A percentile compares a stretch with the other conserved stretches of the same genome.
phyloP scores from a whole-genome alignment of 2,113 vertebrate genomes.

The Oryzias melastigma region DNA sequence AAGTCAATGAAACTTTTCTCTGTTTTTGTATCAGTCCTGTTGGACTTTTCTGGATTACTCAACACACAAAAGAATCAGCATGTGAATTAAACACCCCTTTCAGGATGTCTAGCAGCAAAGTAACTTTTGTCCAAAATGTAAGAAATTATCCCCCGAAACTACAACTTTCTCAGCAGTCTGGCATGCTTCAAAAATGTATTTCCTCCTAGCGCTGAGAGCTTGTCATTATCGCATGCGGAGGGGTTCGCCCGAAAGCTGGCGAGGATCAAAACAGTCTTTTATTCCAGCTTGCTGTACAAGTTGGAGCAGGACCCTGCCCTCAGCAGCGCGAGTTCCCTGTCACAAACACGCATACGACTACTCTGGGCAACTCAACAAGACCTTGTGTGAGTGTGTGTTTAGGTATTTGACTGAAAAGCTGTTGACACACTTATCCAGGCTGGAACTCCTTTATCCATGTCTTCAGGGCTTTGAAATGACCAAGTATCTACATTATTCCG shows the following conservation, averaged over 20 bases:
- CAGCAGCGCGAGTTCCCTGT: constrained; percentile 30
- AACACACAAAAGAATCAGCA: no score
- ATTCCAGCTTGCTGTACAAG: constrained; percentile 54
- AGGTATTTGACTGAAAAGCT: neutral
- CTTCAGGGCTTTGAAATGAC: constrained; percentile 1
- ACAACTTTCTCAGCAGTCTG: constrained; percentile 54
- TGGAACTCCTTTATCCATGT: neutral
- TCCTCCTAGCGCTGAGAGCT: constrained; percentile 61
- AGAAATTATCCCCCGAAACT: constrained; percentile 47
- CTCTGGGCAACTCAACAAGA: constrained; percentile 20
- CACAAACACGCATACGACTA: constrained; percentile 24
- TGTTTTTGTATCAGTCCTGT: no score
- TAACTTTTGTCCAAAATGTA: constrained; percentile 26
- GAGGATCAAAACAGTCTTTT: constrained; percentile 69
- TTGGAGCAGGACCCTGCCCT: constrained; percentile 56
- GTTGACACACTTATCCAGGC: neutral
- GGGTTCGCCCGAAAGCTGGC: constrained; percentile 51
- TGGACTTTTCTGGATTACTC: no score
- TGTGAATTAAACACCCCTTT: neutral
- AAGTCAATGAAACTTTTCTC: no score
- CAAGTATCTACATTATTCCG: no score
- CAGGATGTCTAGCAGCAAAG: neutral
- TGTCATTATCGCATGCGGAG: constrained; percentile 70
- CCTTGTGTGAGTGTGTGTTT: neutral
- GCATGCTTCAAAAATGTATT: constrained; percentile 53